These are phyloP conservation scores for Cephus nigrinus DNA, from an alignment of 2,888 invertebrate species.

Conservation along the genomic window DNA sequence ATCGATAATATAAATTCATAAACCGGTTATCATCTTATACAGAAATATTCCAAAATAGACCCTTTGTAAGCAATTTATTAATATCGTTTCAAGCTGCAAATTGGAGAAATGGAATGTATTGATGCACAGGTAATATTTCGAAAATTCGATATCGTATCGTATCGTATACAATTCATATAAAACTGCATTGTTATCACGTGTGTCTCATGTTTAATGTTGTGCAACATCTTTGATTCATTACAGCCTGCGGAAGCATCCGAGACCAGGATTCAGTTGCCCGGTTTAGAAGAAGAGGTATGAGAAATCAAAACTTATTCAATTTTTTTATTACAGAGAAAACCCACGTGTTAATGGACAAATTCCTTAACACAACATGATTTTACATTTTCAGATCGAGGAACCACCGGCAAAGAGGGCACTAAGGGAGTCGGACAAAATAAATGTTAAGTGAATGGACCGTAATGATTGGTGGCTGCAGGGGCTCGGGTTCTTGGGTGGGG, in stretches of 20 bases:
- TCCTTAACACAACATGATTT: not conserved
- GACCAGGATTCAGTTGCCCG: constrained; percentile 81
- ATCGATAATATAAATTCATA: not conserved
- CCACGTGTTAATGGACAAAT: not conserved
- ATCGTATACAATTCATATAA: not conserved
- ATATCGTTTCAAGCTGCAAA: constrained; percentile 70
- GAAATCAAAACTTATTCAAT: not conserved
- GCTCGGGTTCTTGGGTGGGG: constrained; percentile 29
- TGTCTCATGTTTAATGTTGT: not conserved
- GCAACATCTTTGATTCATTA: constrained; percentile 19
- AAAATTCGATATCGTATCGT: constrained; percentile 9
- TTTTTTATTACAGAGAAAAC: not conserved
- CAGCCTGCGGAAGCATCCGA: constrained; percentile 86
- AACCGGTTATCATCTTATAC: not conserved
- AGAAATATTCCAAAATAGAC: constrained; percentile 16
- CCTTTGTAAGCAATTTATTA: constrained; percentile 32
- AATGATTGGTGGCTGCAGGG: constrained; percentile 32
- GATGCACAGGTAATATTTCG: constrained; percentile 74
- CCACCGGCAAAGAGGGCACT: constrained; percentile 63
- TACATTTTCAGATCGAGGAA: constrained; percentile 57
- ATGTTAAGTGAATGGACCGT: constrained; percentile 51
- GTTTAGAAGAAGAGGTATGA: constrained; percentile 71
- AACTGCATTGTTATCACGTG: not conserved
- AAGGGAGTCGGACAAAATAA: constrained; percentile 62
- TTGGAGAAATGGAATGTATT: constrained; percentile 72